phyloP scores from a whole-genome alignment of 2,888 invertebrate species.

The Macrostomum cliftonense region DNA sequence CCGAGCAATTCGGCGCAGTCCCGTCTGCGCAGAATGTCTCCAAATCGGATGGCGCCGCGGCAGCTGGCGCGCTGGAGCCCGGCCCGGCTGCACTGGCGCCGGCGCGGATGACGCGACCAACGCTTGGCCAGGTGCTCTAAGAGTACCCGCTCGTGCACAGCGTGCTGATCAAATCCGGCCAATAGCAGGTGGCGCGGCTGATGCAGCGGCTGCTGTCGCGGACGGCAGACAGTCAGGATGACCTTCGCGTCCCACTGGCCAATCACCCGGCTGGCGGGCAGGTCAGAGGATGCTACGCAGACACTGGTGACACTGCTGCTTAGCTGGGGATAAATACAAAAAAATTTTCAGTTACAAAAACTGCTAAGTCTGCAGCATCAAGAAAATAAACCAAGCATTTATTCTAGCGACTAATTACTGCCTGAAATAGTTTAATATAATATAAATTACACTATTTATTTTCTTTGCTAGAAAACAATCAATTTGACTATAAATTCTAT shows the following conservation, averaged over 20 bases:
- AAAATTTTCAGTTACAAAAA: too few species aligned
- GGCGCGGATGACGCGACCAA: not conserved
- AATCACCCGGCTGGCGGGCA: constrained; percentile 40
- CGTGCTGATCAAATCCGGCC: constrained; percentile 65
- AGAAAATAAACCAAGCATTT: too few species aligned
- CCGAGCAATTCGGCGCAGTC: constrained; percentile 47
- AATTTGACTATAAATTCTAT: too few species aligned
- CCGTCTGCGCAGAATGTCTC: constrained; percentile 45
- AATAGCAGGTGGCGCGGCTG: constrained; percentile 24
- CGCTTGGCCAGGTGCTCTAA: constrained; percentile 48
- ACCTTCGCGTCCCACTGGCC: constrained; percentile 53
- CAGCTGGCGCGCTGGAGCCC: constrained; percentile 8
- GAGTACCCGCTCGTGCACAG: constrained; percentile 61
- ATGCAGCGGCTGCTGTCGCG: too few species aligned
- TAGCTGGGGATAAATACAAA: too few species aligned
- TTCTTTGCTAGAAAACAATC: too few species aligned
- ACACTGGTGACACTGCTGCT: too few species aligned
- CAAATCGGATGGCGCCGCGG: constrained; percentile 58
- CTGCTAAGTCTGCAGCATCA: too few species aligned
- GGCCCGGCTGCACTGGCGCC: not conserved
- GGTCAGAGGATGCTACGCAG: too few species aligned
- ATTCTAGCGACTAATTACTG: too few species aligned
- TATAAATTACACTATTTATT: too few species aligned
- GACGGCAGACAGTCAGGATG: constrained; percentile 15
- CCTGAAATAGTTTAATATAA: too few species aligned